These are phyloP conservation scores for Myotis pilosus DNA, from an alignment of 2,797 vertebrate species.

Conservation along the genomic window DNA sequence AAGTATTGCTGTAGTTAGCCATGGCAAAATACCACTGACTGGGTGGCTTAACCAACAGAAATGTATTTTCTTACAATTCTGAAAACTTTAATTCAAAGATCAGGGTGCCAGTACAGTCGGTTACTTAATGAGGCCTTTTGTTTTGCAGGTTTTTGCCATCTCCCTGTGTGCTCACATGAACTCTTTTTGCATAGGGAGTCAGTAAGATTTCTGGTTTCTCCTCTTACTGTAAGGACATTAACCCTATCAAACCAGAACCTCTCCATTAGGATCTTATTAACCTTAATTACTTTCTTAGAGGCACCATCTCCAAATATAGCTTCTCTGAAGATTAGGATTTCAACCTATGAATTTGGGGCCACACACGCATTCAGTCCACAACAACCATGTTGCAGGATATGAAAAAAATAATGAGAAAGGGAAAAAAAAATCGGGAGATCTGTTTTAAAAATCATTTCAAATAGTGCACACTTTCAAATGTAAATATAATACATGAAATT, in stretches of 20 bases:
- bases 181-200: background rate
- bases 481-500: slow-evolving; percentile 29
- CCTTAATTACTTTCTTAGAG: background rate
- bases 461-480: background rate
- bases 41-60: background rate
- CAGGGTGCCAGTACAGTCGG: background rate
- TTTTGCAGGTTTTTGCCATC: background rate
- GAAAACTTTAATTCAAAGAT: background rate
- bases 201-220: background rate
- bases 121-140: background rate
- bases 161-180: background rate
- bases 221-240: background rate
- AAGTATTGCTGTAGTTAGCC: background rate
- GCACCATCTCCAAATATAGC: background rate
- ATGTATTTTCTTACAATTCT: background rate
- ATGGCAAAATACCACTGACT: background rate
- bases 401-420: background rate
- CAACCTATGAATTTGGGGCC: background rate
- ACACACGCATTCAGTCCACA: background rate
- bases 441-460: slow-evolving; percentile 4
- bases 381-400: background rate
- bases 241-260: background rate
- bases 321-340: background rate
- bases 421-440: background rate
- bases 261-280: background rate